phyloP scores from a whole-genome alignment of 2,797 vertebrate genomes.

The Xiphorhynchus erythropygius region DNA sequence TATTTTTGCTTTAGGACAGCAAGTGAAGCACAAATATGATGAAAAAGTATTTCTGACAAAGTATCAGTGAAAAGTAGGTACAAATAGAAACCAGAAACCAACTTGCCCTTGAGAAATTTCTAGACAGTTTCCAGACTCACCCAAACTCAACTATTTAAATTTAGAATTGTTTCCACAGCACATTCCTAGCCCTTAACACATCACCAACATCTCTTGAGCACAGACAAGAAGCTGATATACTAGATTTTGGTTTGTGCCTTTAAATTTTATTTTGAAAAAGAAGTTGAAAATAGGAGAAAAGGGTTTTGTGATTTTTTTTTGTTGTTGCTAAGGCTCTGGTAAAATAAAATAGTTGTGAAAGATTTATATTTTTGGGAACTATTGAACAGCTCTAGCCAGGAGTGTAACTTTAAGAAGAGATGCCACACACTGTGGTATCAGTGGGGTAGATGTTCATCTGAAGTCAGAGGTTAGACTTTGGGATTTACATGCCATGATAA shows the following conservation, averaged over 20 bases:
- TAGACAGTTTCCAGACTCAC: constrained; percentile 52
- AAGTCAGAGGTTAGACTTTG: neutral
- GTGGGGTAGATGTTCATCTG: neutral
- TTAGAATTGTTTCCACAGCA: constrained; percentile 58
- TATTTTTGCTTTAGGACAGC: neutral
- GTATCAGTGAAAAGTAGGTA: constrained; percentile 3
- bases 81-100: constrained; percentile 31
- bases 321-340: neutral
- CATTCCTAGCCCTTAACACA: constrained; percentile 55
- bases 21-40: neutral
- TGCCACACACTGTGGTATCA: fast-evolving
- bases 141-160: constrained; percentile 56
- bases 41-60: constrained; percentile 8
- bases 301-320: neutral
- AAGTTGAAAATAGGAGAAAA: neutral
- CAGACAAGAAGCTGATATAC: neutral
- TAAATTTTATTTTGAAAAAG: neutral
- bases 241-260: neutral
- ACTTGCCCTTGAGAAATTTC: constrained; percentile 18
- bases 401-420: neutral
- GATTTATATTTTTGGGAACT: neutral
- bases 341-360: neutral
- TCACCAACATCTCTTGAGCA: constrained; percentile 12
- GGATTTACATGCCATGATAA: neutral
- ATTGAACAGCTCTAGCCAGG: neutral